Evolutionary conservation across 2,113 vertebrate genomes (phyloP).

Genomic region (Coracopsis vasa): DNA sequence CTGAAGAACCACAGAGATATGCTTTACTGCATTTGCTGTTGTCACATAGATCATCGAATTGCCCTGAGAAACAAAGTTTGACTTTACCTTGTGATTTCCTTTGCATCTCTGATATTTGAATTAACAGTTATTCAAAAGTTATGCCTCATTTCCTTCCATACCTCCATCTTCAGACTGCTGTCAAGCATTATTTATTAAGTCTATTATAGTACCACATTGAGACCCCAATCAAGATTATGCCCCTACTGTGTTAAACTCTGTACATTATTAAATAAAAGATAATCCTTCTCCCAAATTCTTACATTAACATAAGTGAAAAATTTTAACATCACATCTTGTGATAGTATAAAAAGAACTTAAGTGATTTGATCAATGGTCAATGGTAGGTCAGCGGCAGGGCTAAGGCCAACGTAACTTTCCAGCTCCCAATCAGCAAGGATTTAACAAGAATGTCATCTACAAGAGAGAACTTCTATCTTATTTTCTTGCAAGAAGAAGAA

Average conservation of each 20-base stretch:
- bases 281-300: background rate
- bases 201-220: conserved; percentile 27
- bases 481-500: background rate
- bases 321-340: background rate
- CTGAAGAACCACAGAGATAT: background rate
- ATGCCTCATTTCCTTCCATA: conserved; percentile 42
- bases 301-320: background rate
- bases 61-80: background rate
- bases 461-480: background rate
- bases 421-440: background rate
- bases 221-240: conserved; percentile 4
- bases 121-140: conserved; percentile 31
- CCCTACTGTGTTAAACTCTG: conserved; percentile 1
- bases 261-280: conserved; percentile 8
- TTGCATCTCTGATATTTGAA: background rate
- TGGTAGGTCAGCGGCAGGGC: background rate
- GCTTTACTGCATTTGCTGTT: background rate
- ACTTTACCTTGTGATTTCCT: background rate
- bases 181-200: conserved; percentile 60
- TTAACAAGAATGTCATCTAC: background rate
- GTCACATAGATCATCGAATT: background rate
- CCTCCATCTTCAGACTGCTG: conserved; percentile 18
- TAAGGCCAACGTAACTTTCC: background rate
- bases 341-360: background rate
- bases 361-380: background rate